Evolutionary conservation across 2,888 invertebrate genomes (phyloP), one percentile per base, ranked within the genome.

Genomic region (Polietes domitor): DNA sequence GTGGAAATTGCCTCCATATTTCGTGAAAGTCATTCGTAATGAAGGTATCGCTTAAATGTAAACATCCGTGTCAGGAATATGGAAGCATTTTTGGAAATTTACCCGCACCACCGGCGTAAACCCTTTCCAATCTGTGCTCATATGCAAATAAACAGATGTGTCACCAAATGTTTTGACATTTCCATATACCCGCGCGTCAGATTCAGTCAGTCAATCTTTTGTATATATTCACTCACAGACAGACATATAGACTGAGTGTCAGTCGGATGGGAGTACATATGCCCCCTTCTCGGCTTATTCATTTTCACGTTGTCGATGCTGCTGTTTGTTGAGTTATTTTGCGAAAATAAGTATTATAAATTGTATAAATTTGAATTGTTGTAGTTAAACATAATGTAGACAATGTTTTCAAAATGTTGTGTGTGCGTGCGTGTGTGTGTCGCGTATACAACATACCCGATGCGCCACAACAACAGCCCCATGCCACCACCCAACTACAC

Each of bases 121-220:
- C 68, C 68, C 68, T 68, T 68, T 68, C 41, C 41, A 68, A 43
- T 43, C 43, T 21, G 12, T 24, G 68, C 72, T 79, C 76, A 76
- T 61, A 81, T 81, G 81, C 76, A 81, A 84, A 81, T 78, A 80
- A 81, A 76, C 84, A 84, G 81, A 81, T 84, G 84, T 81, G 50
- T 68, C 76, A 70, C 53, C 68, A 58, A 68, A 68, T 68, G 43
- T 73, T 73, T 58, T 73, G 73, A 41, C 73, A 73, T 61, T 73
- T 73, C 41, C 58, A 61, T 73, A 41, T 43, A 37, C 41, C 37
- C 24, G n/a, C 55, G 24, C 24, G 68, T 43, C 68, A 68, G 41
- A 68, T 68, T 68, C 43, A 24, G 43, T 43, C 68, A 21, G 43
- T 68, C 41, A 68, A 17, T 68, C 68, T 68, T 7, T n/a, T 28